Evolutionary conservation across 2,797 vertebrate genomes (phyloP), one percentile per base, ranked within the genome.

Genomic region (Eospalax fontanierii): DNA sequence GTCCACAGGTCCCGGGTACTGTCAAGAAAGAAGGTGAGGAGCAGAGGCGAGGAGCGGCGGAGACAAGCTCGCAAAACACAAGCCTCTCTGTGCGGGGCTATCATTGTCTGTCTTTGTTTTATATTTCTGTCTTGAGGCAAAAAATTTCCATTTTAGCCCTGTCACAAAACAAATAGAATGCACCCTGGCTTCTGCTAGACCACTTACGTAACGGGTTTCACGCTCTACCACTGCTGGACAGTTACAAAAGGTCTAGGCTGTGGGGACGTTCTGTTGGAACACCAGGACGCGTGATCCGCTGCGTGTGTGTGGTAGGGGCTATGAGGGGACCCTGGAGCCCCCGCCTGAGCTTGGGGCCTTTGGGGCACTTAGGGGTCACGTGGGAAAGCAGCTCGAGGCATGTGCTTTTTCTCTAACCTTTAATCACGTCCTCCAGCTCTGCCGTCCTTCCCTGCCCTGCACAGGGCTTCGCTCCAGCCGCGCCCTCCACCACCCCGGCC

Each of bases 81-180:
- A 84, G 24, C n/a, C 73, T 92, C 71, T 74, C 57, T 2, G 0
- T 1, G 43, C 82, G 87, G 40, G 30, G 63, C 28, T 6, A 14
- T 84, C 21, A 11, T 6, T 65, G 19, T 80, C 59, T 43, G 75
- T 92, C 94, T 96, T 90, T 87, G 70, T 83, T 95, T 92, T 74
- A 35, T 82, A 87, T 90, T 85, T 94, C 80, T 46, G 92, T 82
- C 95, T 88, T 7, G 33, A 87, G 91, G 96, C 96, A 87, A 96
- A 54, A 96, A 93, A 35, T 79, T 95, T 95, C 95, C 95, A 91
- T 95, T 95, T 94, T 78, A 89, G 75, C 87, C 76, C 78, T 88
- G 91, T 90, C 96, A 93, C 65, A 88, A 90, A 96, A 76, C 85
- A 93, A 94, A 95, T 63, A 85, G 94, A 94, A 96, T 87, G 81